These are phyloP conservation scores for Hozukius guyotensis DNA, from an alignment of 2,797 vertebrate genomes.

Conservation along the genomic window DNA sequence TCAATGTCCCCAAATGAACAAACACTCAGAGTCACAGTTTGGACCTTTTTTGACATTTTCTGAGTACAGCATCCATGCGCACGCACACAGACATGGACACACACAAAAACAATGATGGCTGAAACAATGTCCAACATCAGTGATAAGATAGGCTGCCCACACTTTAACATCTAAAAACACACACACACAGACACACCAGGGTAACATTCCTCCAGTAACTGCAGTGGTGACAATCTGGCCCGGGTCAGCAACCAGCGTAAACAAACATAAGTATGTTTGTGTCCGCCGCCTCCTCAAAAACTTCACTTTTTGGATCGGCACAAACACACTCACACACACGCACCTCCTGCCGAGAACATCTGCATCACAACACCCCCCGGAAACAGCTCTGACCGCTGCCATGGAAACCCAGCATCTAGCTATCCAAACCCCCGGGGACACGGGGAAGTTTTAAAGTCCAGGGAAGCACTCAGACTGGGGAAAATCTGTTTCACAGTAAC, in stretches of 20 bases:
- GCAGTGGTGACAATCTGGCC: constrained; percentile 71
- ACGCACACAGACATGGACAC: background rate
- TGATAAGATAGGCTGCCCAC: background rate
- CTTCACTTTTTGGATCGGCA: constrained; percentile 47
- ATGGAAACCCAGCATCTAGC: constrained; percentile 74
- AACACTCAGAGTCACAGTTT: background rate
- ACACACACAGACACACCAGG: constrained; percentile 22
- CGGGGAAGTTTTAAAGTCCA: constrained; percentile 33
- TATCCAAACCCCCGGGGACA: constrained; percentile 15
- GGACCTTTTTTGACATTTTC: background rate
- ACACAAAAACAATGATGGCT: constrained; percentile 22
- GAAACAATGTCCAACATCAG: constrained; percentile 9
- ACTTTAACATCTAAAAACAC: constrained; percentile 7
- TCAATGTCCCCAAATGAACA: background rate
- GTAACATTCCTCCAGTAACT: constrained; percentile 74
- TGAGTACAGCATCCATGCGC: background rate
- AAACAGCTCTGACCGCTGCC: constrained; percentile 68
- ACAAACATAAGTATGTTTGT: constrained; percentile 70
- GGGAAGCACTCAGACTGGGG: constrained; percentile 13
- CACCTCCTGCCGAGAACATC: constrained; percentile 81
- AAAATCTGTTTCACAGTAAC: constrained; percentile 32
- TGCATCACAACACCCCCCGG: constrained; percentile 72
- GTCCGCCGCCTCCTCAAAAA: constrained; percentile 54
- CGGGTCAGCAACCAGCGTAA: constrained; percentile 65
- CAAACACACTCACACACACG: constrained; percentile 32